These are phyloP conservation scores for Antennarius striatus DNA, from an alignment of 2,113 vertebrate species.

Conservation along the genomic window DNA sequence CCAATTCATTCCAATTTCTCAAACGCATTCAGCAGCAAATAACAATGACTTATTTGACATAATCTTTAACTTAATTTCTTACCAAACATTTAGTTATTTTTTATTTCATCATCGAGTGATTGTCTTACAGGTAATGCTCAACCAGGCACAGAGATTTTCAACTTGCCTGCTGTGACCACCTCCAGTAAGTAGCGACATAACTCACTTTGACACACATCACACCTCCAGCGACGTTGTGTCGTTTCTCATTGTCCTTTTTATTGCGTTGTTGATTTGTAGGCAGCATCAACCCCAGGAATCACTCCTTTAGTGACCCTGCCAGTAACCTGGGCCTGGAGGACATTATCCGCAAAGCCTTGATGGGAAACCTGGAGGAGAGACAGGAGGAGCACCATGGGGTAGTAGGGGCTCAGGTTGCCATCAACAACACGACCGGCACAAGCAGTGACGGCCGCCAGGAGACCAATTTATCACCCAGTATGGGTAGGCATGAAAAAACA, in stretches of 20 bases:
- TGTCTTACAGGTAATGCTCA: constrained; percentile 89
- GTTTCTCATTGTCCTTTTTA: background rate
- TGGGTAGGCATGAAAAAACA: constrained; percentile 74
- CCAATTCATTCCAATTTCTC: constrained; percentile 1
- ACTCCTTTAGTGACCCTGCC: constrained; percentile 95
- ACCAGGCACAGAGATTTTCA: constrained; percentile 99
- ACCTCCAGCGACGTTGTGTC: background rate
- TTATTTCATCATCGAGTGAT: constrained; percentile 24
- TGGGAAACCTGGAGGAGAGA: constrained; percentile 96
- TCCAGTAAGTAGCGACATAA: constrained; percentile 83
- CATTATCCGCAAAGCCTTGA: constrained; percentile 97
- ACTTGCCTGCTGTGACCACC: constrained; percentile 94
- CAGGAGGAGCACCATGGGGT: constrained; percentile 89
- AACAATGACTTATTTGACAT: background rate
- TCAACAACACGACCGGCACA: constrained; percentile 66
- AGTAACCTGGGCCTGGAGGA: constrained; percentile 97
- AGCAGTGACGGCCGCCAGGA: constrained; percentile 86
- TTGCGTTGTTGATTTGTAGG: constrained; percentile 74
- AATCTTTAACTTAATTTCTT: background rate
- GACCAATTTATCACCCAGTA: constrained; percentile 89
- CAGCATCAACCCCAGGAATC: constrained; percentile 89
- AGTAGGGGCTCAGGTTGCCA: constrained; percentile 76
- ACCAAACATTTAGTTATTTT: constrained; percentile 1
- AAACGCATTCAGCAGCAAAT: constrained; percentile 9
- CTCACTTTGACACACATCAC: background rate